Conservation (phyloP, 1,140 invertebrate genomes). For the Amyelois transitella region DNA sequence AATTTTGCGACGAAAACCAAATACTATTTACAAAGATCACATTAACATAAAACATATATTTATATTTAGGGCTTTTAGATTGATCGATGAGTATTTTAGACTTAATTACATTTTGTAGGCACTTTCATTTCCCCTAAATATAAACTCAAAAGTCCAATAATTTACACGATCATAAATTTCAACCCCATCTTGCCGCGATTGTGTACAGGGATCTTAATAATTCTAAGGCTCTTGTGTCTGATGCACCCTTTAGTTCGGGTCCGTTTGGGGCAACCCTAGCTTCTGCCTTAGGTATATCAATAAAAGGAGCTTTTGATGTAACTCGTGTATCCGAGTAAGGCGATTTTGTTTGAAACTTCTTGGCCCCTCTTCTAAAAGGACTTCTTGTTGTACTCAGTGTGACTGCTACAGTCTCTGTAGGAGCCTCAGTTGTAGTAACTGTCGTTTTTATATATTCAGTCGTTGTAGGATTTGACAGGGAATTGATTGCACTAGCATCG, state of each 20-base stretch:
- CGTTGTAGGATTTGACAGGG: conserved; percentile 44
- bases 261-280: conserved; percentile 59
- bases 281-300: conserved; percentile 52
- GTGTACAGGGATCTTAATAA: conserved; percentile 87
- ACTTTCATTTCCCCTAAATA: conserved; percentile 30
- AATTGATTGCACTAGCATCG: conserved; percentile 50
- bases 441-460: conserved; percentile 23
- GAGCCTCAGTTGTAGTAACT: conserved; percentile 28
- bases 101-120: neutral
- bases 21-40: conserved; percentile 13
- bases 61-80: conserved; percentile 7
- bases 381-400: conserved; percentile 45
- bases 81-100: neutral
- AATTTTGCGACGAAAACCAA: neutral
- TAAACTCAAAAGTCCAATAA: conserved; percentile 28
- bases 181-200: conserved; percentile 86
- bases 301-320: conserved; percentile 31
- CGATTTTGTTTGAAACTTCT: neutral
- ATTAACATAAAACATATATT: conserved; percentile 6
- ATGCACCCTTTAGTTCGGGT: conserved; percentile 64
- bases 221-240: conserved; percentile 85
- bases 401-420: conserved; percentile 28
- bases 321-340: conserved; percentile 21
- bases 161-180: conserved; percentile 11
- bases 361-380: conserved; percentile 15